These are phyloP conservation scores for Arenaria interpres DNA, from an alignment of 2,113 vertebrate genomes.

Conservation along the genomic window DNA sequence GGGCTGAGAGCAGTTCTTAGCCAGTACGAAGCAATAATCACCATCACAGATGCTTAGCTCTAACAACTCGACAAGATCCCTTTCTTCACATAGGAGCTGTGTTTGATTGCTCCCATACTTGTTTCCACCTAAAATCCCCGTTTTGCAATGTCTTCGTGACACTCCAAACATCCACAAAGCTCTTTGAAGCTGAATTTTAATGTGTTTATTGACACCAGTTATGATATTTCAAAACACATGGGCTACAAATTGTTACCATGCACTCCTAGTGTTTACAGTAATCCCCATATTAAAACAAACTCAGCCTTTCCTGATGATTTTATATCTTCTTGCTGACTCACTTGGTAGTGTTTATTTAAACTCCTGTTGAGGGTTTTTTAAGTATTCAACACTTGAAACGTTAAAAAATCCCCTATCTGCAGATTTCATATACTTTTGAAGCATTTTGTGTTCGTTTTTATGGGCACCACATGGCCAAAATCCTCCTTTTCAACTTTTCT, in stretches of 20 bases:
- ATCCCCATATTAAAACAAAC: conserved; percentile 71
- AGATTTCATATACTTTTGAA: not conserved
- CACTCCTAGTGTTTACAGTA: conserved; percentile 62
- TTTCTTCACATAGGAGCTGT: conserved; percentile 2
- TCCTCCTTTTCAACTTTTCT: not conserved
- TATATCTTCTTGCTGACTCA: conserved; percentile 53
- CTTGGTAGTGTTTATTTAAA: conserved; percentile 54
- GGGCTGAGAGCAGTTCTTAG: not conserved
- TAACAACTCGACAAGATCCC: conserved; percentile 39
- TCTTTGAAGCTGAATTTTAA: conserved; percentile 75
- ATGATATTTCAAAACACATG: conserved; percentile 70
- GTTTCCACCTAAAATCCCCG: not conserved
- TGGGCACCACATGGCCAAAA: not conserved
- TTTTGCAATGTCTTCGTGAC: not conserved
- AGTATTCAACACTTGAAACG: not conserved
- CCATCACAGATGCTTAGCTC: conserved; percentile 50
- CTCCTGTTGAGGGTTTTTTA: not conserved
- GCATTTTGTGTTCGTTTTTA: not conserved
- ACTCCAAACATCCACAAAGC: conserved; percentile 67
- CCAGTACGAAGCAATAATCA: not conserved
- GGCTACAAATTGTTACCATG: conserved; percentile 76
- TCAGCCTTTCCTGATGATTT: conserved; percentile 64
- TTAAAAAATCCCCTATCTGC: not conserved
- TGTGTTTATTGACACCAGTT: conserved; percentile 76
- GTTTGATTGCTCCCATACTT: conserved; percentile 36